Evolutionary conservation across 64 coral and sea anemone species (phyloP).

Genomic region (Actinia tenebrosa): DNA sequence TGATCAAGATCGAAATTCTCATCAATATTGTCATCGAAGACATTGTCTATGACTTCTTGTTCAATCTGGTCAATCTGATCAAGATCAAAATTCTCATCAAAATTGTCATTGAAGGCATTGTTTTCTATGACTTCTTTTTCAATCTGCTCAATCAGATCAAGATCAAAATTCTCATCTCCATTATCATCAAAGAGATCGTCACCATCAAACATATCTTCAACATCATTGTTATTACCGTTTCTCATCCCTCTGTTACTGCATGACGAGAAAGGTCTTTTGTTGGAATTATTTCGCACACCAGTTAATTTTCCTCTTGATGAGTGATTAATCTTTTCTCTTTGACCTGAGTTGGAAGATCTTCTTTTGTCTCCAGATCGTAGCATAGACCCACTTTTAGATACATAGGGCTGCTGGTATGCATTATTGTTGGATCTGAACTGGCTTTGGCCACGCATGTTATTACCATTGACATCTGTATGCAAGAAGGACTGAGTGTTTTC

Average conservation of each 20-base stretch:
- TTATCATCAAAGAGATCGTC: constrained; percentile 34
- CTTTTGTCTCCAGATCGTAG: not conserved
- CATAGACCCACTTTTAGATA: not conserved
- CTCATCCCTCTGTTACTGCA: not conserved
- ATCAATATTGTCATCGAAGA: not conserved
- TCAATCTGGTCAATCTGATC: constrained; percentile 40
- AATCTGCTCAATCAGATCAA: constrained; percentile 21
- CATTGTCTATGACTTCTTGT: constrained; percentile 5
- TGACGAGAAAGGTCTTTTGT: not conserved
- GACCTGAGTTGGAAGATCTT: not conserved
- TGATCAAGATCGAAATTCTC: constrained; percentile 50
- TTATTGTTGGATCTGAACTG: not conserved
- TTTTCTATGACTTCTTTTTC: not conserved
- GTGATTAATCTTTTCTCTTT: not conserved
- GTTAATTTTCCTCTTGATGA: not conserved
- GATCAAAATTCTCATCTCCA: constrained; percentile 35
- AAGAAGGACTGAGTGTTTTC: not conserved
- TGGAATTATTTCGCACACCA: not conserved
- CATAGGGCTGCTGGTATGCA: not conserved
- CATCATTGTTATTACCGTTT: not conserved
- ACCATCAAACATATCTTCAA: constrained; percentile 22
- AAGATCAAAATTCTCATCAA: constrained; percentile 42
- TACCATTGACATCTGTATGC: not conserved
- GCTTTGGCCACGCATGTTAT: not conserved
- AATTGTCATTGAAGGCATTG: constrained; percentile 10